These are phyloP conservation scores for Trochalopteron elliotii DNA, from an alignment of 2,113 vertebrate species.

Conservation along the genomic window DNA sequence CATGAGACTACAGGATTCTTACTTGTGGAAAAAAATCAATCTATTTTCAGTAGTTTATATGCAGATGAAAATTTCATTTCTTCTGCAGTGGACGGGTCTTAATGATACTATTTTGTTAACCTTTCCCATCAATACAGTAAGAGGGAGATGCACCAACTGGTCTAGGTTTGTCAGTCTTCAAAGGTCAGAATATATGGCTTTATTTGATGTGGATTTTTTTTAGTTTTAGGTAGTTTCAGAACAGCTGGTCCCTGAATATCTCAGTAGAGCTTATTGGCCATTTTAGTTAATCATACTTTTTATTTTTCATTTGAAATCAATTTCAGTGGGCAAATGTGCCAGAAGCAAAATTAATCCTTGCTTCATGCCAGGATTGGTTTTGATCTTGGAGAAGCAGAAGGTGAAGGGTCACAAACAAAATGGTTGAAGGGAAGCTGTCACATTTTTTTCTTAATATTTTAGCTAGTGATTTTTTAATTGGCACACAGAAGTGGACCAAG, in stretches of 20 bases:
- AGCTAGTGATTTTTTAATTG: not conserved
- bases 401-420: not conserved
- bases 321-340: not conserved
- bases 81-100: not conserved
- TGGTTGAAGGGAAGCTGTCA: not conserved
- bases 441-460: not conserved
- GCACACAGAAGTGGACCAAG: not conserved
- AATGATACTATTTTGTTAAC: not conserved
- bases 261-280: not conserved
- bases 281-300: conserved; percentile 2
- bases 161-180: not conserved
- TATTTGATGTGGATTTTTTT: not conserved
- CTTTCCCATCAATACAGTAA: not conserved
- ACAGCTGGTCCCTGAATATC: not conserved
- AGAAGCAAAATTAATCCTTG: not conserved
- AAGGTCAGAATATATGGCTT: not conserved
- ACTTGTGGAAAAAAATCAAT: not conserved
- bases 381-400: not conserved
- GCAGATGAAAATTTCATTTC: not conserved
- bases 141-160: not conserved
- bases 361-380: not conserved
- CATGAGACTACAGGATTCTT: not conserved
- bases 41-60: not conserved
- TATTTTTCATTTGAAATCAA: not conserved
- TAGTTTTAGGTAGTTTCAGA: not conserved